phyloP scores from a whole-genome alignment of 1,140 invertebrate species.

The Goniozus legneri region DNA sequence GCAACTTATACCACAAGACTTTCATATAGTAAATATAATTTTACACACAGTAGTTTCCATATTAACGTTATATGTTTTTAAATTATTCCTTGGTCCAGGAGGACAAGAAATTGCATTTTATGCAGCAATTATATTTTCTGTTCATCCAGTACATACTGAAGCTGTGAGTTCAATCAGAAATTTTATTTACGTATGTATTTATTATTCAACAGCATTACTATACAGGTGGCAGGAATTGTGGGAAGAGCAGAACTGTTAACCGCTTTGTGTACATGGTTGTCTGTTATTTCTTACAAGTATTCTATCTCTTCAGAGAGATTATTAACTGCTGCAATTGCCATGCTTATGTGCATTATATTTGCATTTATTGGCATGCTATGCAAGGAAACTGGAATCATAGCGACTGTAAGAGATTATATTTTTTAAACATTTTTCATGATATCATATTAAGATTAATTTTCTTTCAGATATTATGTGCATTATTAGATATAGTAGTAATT shows the following conservation, averaged over 20 bases:
- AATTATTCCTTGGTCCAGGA: slow-evolving; percentile 42
- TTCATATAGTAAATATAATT: slow-evolving; percentile 70
- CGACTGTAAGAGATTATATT: slow-evolving; percentile 64
- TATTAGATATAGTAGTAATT: slow-evolving; percentile 65
- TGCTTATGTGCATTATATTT: slow-evolving; percentile 32
- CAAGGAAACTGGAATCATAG: slow-evolving; percentile 92
- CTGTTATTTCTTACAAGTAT: slow-evolving; percentile 63
- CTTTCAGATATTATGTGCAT: slow-evolving; percentile 69
- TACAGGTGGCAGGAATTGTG: slow-evolving; percentile 67
- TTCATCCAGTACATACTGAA: slow-evolving; percentile 76
- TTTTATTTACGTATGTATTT: slow-evolving; percentile 5
- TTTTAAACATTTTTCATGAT: slow-evolving; percentile 18
- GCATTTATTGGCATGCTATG: slow-evolving; percentile 70
- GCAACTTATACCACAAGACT: slow-evolving; percentile 62
- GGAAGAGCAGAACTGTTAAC: slow-evolving; percentile 77
- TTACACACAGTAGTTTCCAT: slow-evolving; percentile 66
- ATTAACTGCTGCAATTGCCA: slow-evolving; percentile 26
- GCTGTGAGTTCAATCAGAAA: slow-evolving; percentile 57
- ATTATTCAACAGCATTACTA: slow-evolving; percentile 6
- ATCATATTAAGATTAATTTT: slow-evolving; percentile 10
- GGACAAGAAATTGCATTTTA: slow-evolving; percentile 54
- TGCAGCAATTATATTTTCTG: slow-evolving; percentile 77
- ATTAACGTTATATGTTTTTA: slow-evolving; percentile 61
- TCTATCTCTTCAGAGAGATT: slow-evolving; percentile 31
- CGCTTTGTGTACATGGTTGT: slow-evolving; percentile 72